These are phyloP conservation scores for Merluccius polli DNA, from an alignment of 2,797 vertebrate genomes.

Conservation along the genomic window DNA sequence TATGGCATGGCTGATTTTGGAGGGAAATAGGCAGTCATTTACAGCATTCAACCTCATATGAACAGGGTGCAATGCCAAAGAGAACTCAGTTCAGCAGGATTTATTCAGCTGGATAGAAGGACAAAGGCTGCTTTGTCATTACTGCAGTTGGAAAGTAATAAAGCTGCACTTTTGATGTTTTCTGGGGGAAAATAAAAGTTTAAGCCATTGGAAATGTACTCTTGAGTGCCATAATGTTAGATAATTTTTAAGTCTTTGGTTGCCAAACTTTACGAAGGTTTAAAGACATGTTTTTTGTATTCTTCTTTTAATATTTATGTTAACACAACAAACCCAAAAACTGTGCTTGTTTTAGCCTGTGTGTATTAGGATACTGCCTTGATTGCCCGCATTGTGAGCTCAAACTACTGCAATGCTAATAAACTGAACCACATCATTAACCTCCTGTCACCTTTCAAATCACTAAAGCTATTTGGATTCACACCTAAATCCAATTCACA, in stretches of 20 bases:
- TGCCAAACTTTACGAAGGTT: background rate
- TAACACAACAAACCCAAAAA: background rate
- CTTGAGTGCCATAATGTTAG: constrained; percentile 41
- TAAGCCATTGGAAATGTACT: constrained; percentile 38
- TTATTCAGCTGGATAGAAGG: constrained; percentile 21
- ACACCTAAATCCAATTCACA: background rate
- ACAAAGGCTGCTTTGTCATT: constrained; percentile 45
- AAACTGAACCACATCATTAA: constrained; percentile 2
- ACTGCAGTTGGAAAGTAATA: constrained; percentile 34
- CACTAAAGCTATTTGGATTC: background rate
- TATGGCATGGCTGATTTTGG: constrained; percentile 39
- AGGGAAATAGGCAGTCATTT: constrained; percentile 13
- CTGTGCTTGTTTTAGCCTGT: background rate
- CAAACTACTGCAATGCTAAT: background rate
- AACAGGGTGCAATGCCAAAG: constrained; percentile 42
- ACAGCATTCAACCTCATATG: constrained; percentile 50
- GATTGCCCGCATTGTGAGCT: background rate
- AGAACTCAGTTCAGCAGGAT: constrained; percentile 34
- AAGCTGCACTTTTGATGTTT: constrained; percentile 40
- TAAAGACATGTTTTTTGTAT: background rate
- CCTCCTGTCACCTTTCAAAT: background rate
- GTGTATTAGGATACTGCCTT: background rate
- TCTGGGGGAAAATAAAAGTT: constrained; percentile 37
- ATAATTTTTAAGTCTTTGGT: constrained; percentile 18
- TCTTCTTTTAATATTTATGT: background rate